Evolutionary conservation across 2,888 invertebrate genomes (phyloP).

Genomic region (Palloptera scutellata): DNA sequence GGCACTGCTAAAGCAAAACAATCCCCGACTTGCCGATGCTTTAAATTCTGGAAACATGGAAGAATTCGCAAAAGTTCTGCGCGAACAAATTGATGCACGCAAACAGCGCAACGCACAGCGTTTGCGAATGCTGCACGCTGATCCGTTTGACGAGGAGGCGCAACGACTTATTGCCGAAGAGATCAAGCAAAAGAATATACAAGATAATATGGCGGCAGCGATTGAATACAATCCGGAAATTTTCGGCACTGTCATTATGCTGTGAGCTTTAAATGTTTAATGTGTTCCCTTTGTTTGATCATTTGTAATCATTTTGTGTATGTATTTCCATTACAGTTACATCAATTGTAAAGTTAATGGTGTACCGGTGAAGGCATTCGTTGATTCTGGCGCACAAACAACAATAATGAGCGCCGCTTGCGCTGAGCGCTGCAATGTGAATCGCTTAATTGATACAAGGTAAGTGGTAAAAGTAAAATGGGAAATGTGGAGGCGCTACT

Average conservation of each 20-base stretch:
- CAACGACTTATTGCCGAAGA: slow-evolving; percentile 95
- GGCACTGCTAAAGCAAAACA: slow-evolving; percentile 89
- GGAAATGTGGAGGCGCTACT: not conserved
- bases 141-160: slow-evolving; percentile 95
- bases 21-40: slow-evolving; percentile 91
- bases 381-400: slow-evolving; percentile 97
- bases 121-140: slow-evolving; percentile 87
- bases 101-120: slow-evolving; percentile 85
- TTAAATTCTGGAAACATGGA: slow-evolving; percentile 83
- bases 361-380: slow-evolving; percentile 95
- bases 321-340: slow-evolving; percentile 65
- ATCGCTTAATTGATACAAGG: slow-evolving; percentile 85
- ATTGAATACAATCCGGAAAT: slow-evolving; percentile 99
- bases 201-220: slow-evolving; percentile 98
- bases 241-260: slow-evolving; percentile 97
- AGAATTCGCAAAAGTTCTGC: slow-evolving; percentile 79
- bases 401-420: slow-evolving; percentile 98
- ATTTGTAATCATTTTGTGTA: not conserved
- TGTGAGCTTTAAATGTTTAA: slow-evolving; percentile 66
- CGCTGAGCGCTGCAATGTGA: slow-evolving; percentile 92
- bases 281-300: not conserved
- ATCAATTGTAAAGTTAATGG: slow-evolving; percentile 98
- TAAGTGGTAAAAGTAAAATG: slow-evolving; percentile 41
- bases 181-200: slow-evolving; percentile 94
- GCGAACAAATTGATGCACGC: slow-evolving; percentile 82